Evolutionary conservation across 2,113 vertebrate genomes (phyloP).

Genomic region (Macquaria ambigua): DNA sequence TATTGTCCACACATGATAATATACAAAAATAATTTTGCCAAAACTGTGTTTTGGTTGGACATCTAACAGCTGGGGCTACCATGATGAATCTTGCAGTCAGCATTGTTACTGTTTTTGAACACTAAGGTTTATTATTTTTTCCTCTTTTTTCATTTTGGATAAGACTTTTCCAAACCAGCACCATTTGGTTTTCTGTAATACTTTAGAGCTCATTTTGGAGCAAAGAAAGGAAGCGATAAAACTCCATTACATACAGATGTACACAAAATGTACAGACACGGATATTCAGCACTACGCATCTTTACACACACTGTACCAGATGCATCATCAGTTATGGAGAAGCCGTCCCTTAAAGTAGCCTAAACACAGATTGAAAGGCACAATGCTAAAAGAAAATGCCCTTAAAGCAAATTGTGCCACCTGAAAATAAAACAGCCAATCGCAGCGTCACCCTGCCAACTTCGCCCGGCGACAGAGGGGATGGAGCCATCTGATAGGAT

Average conservation of each 20-base stretch:
- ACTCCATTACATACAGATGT: background rate
- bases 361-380: background rate
- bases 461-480: slow-evolving; percentile 14
- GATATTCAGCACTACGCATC: background rate
- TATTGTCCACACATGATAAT: no score
- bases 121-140: background rate
- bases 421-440: slow-evolving; percentile 20
- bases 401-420: background rate
- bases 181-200: background rate
- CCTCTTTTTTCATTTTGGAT: background rate
- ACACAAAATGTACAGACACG: background rate
- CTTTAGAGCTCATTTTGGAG: background rate
- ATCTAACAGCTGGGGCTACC: no score
- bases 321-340: background rate
- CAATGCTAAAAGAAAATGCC: slow-evolving; percentile 11
- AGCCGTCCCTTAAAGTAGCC: background rate
- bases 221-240: background rate
- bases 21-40: background rate
- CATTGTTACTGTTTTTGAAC: no score
- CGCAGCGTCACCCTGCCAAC: background rate
- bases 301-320: background rate
- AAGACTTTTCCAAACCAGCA: background rate
- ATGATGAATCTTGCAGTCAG: background rate
- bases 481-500: slow-evolving; percentile 48
- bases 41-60: background rate